Base-by-base conservation (phyloP, 2,888 invertebrate species). In the Coelopa pilipes region DNA sequence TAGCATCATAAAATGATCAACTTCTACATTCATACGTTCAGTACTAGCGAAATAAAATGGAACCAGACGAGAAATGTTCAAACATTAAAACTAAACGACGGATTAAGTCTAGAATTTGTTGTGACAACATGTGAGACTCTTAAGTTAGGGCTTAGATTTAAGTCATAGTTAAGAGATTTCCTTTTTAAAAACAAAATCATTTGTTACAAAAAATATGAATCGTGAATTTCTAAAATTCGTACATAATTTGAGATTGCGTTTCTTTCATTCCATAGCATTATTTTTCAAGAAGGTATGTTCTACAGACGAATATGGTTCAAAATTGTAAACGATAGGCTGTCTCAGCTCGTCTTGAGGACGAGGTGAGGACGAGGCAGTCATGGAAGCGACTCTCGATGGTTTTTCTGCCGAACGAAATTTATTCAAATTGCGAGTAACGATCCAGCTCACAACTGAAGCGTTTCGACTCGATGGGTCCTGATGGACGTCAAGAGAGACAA, bases 111-210 rank as follows among this genome's bases (percentile, higher is more conserved):
- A 50, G 50, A 62, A 55, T 7, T 60, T 70, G 62, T 70, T 70
- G 70, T 70, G 60, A 70, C 70, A 70, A 70, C 70, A 60, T 34
- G 50, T 47, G 49, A 49, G 46, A 60, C 69, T 60, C 70, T 62
- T 62, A 57, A 55, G 53, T 45, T 70, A 62, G 49, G 17, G 59
- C 60, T 70, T 62, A 70, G 62, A 34, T 62, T 62, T 62, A 62
- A 62, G 62, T 62, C 62, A 62, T 62, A 45, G 11, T 62, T 62
- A 62, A 62, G 62, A 34, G 34, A 34, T 34, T 34, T 34, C 34
- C 34, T 62, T 34, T 62, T 62, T 15, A 34, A 45, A 62, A 12
- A 62, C 34, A 62, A 62, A 34, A 60, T 60, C 11, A 60, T 34
- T 21, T 12, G n/a, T 24, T 60, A 7, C 7, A 24, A 34, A 24